Conservation (phyloP, 2,888 invertebrate species). For the Eulithis testata region DNA sequence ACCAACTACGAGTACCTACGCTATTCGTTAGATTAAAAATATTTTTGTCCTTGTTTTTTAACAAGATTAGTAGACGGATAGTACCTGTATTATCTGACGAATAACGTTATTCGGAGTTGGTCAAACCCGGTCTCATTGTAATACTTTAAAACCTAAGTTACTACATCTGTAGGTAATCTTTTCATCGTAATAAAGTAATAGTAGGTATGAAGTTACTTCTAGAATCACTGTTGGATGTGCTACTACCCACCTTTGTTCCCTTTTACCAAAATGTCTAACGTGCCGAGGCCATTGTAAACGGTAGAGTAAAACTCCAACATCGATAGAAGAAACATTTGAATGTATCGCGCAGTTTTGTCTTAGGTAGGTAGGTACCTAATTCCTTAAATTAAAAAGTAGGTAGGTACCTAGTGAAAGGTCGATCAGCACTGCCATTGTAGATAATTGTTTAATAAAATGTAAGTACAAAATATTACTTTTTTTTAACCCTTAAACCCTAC, state of each 20-base stretch:
- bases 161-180: neutral
- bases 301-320: too few species aligned
- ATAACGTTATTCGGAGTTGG: too few species aligned
- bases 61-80: too few species aligned
- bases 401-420: constrained; percentile 35
- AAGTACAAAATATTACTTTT: constrained; percentile 21
- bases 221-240: neutral
- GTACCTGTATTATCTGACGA: too few species aligned
- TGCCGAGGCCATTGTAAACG: too few species aligned
- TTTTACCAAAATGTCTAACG: neutral
- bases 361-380: neutral
- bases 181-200: neutral
- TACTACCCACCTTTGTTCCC: neutral
- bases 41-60: too few species aligned
- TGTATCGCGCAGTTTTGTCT: constrained; percentile 5
- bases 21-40: too few species aligned
- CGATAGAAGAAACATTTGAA: neutral
- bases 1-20: too few species aligned
- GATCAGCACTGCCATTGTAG: constrained; percentile 78
- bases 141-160: constrained; percentile 10
- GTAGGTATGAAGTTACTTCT: too few species aligned
- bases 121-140: neutral
- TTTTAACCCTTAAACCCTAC: too few species aligned
- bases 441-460: constrained; percentile 59
- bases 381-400: constrained; percentile 6